phyloP scores from a whole-genome alignment of 2,888 invertebrate genomes.

The Caenorhabditis sp. region DNA sequence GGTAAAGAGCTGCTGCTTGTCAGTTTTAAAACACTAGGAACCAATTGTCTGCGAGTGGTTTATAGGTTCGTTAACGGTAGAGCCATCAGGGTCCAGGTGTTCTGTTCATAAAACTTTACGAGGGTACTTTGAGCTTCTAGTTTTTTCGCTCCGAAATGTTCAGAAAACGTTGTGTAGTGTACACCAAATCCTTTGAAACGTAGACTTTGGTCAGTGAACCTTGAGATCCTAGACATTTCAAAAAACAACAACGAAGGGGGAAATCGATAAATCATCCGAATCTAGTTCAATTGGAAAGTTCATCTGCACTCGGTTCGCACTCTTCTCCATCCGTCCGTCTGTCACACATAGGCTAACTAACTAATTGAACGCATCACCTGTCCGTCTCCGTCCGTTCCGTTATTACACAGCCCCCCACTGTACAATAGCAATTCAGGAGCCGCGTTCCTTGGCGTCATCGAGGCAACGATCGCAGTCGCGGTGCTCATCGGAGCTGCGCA shows the following conservation, averaged over 20 bases:
- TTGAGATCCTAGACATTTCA: background rate
- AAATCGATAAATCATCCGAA: constrained; percentile 11
- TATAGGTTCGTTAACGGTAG: too few species aligned
- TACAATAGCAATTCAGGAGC: constrained; percentile 66
- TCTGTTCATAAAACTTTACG: constrained; percentile 2
- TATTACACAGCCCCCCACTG: constrained; percentile 10
- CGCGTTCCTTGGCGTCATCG: constrained; percentile 71
- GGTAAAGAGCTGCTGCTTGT: too few species aligned
- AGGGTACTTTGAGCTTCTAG: background rate
- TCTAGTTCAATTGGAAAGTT: background rate
- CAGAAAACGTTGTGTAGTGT: background rate
- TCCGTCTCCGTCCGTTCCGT: background rate
- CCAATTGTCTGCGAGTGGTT: too few species aligned
- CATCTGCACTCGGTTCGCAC: constrained; percentile 32
- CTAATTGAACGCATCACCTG: constrained; percentile 30
- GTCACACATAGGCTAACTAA: constrained; percentile 20
- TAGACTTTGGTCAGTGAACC: background rate
- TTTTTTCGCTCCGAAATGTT: background rate
- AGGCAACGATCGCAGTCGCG: constrained; percentile 64
- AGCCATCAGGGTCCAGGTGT: background rate
- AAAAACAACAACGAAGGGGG: background rate
- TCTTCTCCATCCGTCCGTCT: constrained; percentile 8
- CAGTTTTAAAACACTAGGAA: too few species aligned
- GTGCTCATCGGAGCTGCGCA: constrained; percentile 67
- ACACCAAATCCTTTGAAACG: background rate